Conservation (phyloP, 2,113 vertebrate species). For the Pelodiscus sinensis region DNA sequence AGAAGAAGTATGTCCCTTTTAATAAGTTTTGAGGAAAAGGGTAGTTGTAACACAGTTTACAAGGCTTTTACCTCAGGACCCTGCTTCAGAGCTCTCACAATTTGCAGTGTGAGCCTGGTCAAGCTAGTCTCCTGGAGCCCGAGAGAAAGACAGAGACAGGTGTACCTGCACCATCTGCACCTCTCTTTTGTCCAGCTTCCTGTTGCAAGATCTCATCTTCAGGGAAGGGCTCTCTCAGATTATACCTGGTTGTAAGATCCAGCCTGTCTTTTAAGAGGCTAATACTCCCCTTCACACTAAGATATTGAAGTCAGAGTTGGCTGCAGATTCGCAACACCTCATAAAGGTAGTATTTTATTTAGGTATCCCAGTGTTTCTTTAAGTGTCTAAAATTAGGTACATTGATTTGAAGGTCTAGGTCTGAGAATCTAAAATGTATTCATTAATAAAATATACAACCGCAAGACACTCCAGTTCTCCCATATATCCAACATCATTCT, state of each 20-base stretch:
- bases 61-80: not conserved
- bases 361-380: no score
- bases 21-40: not conserved
- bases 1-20: not conserved
- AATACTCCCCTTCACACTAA: not conserved
- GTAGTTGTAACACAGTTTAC: not conserved
- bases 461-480: not conserved
- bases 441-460: not conserved
- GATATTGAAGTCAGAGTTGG: slow-evolving; percentile 12
- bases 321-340: slow-evolving; percentile 47
- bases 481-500: not conserved
- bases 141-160: no score
- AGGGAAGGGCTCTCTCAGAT: no score
- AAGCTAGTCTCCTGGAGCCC: no score
- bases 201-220: not conserved
- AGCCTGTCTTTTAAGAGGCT: not conserved
- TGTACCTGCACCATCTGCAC: not conserved
- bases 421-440: not conserved
- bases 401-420: not conserved
- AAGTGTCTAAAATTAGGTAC: slow-evolving; percentile 21
- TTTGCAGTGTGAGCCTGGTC: no score
- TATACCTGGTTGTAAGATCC: not conserved
- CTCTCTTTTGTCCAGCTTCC: not conserved
- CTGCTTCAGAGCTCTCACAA: not conserved
- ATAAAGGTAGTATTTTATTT: not conserved